A percentile compares a stretch with the other conserved stretches of the same genome.
Conservation (phyloP, 2,797 vertebrate genomes). For the Pseudochromis fuscus region DNA sequence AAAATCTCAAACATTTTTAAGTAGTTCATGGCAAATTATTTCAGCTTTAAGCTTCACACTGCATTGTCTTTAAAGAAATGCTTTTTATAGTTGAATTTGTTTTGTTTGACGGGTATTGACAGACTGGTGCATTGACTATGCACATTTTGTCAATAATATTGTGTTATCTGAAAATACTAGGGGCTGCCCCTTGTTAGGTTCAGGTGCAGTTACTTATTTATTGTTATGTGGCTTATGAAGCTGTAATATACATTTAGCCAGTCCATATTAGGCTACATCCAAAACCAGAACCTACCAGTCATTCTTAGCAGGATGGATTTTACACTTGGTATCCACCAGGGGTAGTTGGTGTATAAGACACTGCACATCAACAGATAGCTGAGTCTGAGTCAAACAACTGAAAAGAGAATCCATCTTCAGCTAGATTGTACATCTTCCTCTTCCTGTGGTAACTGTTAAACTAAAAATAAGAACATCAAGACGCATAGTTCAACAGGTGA, state of each 20-base stretch:
- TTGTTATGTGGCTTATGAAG: background rate
- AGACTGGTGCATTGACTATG: too few relatives aligned
- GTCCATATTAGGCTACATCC: background rate
- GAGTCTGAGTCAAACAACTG: background rate
- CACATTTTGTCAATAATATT: too few relatives aligned
- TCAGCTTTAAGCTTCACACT: too few relatives aligned
- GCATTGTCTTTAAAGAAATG: too few relatives aligned
- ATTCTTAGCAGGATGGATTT: background rate
- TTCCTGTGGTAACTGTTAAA: background rate
- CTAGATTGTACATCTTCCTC: background rate
- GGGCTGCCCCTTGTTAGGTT: too few relatives aligned
- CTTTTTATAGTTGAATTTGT: too few relatives aligned
- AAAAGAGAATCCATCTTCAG: slow-evolving; percentile 7
- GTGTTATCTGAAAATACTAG: too few relatives aligned
- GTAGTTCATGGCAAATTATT: too few relatives aligned
- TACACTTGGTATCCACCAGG: slow-evolving; percentile 40
- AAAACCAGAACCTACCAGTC: background rate
- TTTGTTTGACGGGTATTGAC: too few relatives aligned
- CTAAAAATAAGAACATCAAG: background rate
- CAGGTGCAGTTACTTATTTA: background rate
- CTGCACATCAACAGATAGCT: too few relatives aligned
- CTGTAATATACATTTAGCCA: background rate
- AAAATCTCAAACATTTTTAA: too few relatives aligned
- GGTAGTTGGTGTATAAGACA: slow-evolving; percentile 13
- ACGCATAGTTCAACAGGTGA: background rate